Evolutionary conservation across 64 coral and sea anemone genomes (phyloP).

Genomic region (Pocillopora damicornis): DNA sequence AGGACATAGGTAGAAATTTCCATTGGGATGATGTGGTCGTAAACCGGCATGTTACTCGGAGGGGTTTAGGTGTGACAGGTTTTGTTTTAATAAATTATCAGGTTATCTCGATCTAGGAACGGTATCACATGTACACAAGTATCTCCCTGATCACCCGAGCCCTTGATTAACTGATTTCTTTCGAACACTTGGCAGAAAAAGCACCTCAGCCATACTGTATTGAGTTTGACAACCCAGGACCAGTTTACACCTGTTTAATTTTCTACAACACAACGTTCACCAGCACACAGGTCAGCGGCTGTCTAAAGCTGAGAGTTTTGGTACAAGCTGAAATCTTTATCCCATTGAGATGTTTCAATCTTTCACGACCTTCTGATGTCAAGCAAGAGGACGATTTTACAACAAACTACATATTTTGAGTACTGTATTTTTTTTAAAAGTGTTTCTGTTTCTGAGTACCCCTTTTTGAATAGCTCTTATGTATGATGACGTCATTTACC

Average conservation of each 20-base stretch:
- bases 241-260: background rate
- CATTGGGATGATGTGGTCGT: too few relatives aligned
- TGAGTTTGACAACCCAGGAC: background rate
- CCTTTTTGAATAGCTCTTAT: too few relatives aligned
- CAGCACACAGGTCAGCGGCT: conserved; percentile 5
- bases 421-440: too few relatives aligned
- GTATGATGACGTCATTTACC: too few relatives aligned
- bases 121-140: too few relatives aligned
- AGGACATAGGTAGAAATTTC: too few relatives aligned
- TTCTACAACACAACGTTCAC: conserved; percentile 22
- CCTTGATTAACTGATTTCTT: background rate
- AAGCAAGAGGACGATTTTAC: background rate
- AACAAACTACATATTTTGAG: background rate
- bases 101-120: too few relatives aligned
- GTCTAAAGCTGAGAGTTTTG: conserved; percentile 1
- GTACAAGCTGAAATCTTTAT: conserved; percentile 1
- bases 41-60: too few relatives aligned
- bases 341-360: conserved; percentile 19
- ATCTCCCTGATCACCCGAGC: too few relatives aligned
- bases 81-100: too few relatives aligned
- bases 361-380: background rate
- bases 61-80: too few relatives aligned
- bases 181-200: background rate
- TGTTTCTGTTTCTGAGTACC: too few relatives aligned
- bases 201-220: conserved; percentile 3